Evolutionary conservation across 2,888 invertebrate genomes (phyloP), one percentile per base, ranked within the genome.

Genomic region (Aproaerema taeniolella): DNA sequence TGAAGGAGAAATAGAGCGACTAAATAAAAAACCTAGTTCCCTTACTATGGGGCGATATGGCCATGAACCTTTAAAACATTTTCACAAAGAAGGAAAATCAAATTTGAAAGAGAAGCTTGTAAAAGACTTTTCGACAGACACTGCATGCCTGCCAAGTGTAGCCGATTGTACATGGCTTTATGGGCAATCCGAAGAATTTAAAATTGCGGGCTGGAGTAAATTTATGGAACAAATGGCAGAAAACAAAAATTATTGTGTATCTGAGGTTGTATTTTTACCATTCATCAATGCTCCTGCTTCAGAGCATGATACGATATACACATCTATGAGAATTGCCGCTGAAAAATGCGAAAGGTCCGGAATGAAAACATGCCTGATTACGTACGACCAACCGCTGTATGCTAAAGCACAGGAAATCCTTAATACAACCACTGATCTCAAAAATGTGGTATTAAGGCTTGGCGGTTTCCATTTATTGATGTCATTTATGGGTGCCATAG

Each of bases 381-480:
- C 63, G 33, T 66, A 63, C 39, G 62, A 63, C 39, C 59, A 59
- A 40, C 60, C 58, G 5, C 42, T 59, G 17, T 59, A 58, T 44
- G 31, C 45, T 4, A 64, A 67, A 53, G 61, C 61, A 33, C 46
- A 53, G 28, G 62, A 65, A 44, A 61, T 66, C 9, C 43, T 68
- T 53, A 49, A 58, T 7, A 44, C 46, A 6, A 42, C 47, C 39
- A 30, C 49, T 40, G 33, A 31, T 10, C 29, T 34, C 31, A 40
- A 32, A 13, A 46, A 45, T 9, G 43, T 42, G 8, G 32, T 59
- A 2, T 42, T 62, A 2, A 47, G 54, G 39, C 49, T 63, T 1
- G 63, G 61, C 32, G 58, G 61, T 31, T 64, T 64, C 49, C 61
- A 64, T 47, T 29, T 55, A 9, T 42, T 61, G 1, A 58, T 65